Conservation (phyloP, 2,797 vertebrate species). For the Pangasius djambal region DNA sequence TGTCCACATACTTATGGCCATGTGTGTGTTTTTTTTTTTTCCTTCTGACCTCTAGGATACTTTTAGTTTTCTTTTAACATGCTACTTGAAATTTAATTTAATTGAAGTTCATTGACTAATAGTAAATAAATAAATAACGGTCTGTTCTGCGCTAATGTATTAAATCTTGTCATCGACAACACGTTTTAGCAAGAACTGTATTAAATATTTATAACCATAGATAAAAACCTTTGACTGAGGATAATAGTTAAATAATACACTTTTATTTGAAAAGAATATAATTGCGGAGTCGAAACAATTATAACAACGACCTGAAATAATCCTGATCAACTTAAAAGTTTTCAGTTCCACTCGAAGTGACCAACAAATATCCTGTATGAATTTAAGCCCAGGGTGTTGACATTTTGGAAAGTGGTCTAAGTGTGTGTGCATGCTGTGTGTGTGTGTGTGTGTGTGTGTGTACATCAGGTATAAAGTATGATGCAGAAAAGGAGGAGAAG, state of each 20-base stretch:
- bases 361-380: not conserved
- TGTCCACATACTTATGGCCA: no score
- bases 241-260: not conserved
- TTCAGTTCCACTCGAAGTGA: not conserved
- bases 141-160: not conserved
- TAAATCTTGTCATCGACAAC: not conserved
- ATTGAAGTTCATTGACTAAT: not conserved
- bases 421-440: not conserved
- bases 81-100: no score
- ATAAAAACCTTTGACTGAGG: not conserved
- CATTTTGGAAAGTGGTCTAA: not conserved
- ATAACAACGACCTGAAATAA: not conserved
- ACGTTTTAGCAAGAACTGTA: not conserved
- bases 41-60: no score
- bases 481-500: constrained; percentile 91
- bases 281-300: not conserved
- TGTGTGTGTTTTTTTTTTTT: no score
- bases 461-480: constrained; percentile 90
- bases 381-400: not conserved
- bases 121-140: not conserved
- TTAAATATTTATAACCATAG: not conserved
- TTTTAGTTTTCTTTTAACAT: no score
- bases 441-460: not conserved
- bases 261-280: not conserved
- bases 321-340: not conserved